Percentiles rank a stretch among this genome's conserved stretches.
These are phyloP conservation scores for Radopholus similis DNA, from an alignment of 1,140 invertebrate genomes.

Conservation along the genomic window DNA sequence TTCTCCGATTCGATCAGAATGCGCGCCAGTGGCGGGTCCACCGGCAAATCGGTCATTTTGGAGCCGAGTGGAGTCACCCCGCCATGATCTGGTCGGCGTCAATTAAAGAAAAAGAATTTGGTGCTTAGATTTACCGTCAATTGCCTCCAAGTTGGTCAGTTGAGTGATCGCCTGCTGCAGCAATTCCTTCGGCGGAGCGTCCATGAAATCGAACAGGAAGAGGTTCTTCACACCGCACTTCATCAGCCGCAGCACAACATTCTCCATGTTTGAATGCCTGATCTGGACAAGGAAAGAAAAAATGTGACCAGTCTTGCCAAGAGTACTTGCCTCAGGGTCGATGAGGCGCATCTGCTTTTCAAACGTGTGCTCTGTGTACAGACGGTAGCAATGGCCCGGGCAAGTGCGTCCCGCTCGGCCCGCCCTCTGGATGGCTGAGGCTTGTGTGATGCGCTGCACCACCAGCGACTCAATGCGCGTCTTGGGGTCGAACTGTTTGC, in stretches of 20 bases:
- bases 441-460: slow-evolving; percentile 80
- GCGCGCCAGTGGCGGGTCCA: slow-evolving; percentile 90
- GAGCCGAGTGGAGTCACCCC: slow-evolving; percentile 90
- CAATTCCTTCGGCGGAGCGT: slow-evolving; percentile 98
- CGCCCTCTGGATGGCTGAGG: slow-evolving; percentile 90
- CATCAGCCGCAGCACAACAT: slow-evolving; percentile 68
- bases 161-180: slow-evolving; percentile 61
- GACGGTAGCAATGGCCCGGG: slow-evolving; percentile 93
- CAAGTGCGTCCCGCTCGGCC: slow-evolving; percentile 87
- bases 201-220: slow-evolving; percentile 63
- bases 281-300: slow-evolving; percentile 75
- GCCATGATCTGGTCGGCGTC: slow-evolving; percentile 62
- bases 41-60: slow-evolving; percentile 97
- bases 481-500: slow-evolving; percentile 94
- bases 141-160: slow-evolving; percentile 43
- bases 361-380: slow-evolving; percentile 70
- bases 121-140: slow-evolving; percentile 82
- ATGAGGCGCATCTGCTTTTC: not conserved
- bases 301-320: not conserved
- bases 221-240: slow-evolving; percentile 98
- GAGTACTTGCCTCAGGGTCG: slow-evolving; percentile 70
- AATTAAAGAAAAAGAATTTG: too few species aligned
- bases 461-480: slow-evolving; percentile 71
- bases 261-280: not conserved
- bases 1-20: slow-evolving; percentile 79